Base-by-base conservation (phyloP, 2,888 invertebrate species). In the Mythimna pallens region DNA sequence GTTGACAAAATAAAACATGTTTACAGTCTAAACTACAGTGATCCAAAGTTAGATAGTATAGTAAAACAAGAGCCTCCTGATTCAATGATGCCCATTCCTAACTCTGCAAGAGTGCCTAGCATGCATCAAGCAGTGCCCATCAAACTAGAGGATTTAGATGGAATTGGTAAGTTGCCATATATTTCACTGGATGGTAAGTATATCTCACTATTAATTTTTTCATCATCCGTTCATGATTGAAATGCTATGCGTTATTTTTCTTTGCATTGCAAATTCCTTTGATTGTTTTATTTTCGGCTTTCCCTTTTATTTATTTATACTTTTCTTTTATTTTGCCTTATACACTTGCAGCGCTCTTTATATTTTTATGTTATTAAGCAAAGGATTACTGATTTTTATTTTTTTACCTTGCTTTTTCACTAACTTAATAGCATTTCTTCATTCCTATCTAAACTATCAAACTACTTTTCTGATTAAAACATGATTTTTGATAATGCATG, bases 81-180 rank as follows among this genome's bases (percentile, higher is more conserved):
- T 71, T 84, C 88, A 62, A 61, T 81, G 36, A 82, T 86, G 67
- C 81, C 90, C 52, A 81, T 89, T 63, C 90, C 90, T 74, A 92
- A 90, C 73, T 83, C 89, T 65, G 88, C 91, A 52, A 91, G 90
- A 78, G 82, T 62, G 2, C 40, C 61, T 61, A 52, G 55, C 17
- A 57, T 91, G 47, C 86, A 89, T 70, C 94, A 94, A 82, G 94
- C 95, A 17, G 93, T 95, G 68, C 96, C 96, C 58, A 95, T 96
- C 70, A 96, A 96, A 84, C 86, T 96, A 68, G 96, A 96, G 88
- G 96, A 96, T 88, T 90, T 96, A 65, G 96, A 96, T 92, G 96
- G 96, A 81, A 95, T 96, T 88, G 96, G 96, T 96, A 89, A 91
- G 90, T 70, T 67, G 52, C 66, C 63, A 70, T 62, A 55, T 43